phyloP scores from a whole-genome alignment of 1,140 invertebrate species.

The Chlorops oryzae region DNA sequence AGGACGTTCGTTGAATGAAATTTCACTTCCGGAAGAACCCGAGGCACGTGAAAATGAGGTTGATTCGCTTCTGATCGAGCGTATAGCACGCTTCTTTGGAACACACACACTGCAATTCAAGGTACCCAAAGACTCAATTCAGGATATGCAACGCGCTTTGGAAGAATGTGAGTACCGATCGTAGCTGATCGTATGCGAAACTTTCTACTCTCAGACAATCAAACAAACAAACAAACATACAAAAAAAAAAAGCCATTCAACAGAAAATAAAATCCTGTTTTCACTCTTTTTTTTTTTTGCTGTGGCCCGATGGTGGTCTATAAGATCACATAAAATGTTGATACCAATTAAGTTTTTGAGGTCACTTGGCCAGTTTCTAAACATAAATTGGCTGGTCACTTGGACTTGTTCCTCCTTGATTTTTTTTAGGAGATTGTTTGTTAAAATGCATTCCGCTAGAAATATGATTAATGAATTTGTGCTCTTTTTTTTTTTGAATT shows the following conservation, averaged over 20 bases:
- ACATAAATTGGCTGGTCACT: too few relatives aligned
- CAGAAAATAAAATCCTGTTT: constrained; percentile 2
- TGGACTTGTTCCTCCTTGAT: too few relatives aligned
- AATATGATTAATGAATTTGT: too few relatives aligned
- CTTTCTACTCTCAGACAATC: not conserved
- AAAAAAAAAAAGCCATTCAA: not conserved
- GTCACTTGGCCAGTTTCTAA: too few relatives aligned
- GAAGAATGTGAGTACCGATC: constrained; percentile 54
- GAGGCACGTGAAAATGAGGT: constrained; percentile 68
- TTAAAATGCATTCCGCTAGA: too few relatives aligned
- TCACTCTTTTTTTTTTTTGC: too few relatives aligned
- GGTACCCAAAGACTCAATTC: constrained; percentile 61
- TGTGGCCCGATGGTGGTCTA: too few relatives aligned
- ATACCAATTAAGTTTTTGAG: too few relatives aligned
- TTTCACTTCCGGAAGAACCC: constrained; percentile 59
- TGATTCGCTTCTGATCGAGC: constrained; percentile 67
- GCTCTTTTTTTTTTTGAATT: too few relatives aligned
- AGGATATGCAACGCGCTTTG: constrained; percentile 61
- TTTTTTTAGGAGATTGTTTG: too few relatives aligned
- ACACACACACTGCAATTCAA: constrained; percentile 73
- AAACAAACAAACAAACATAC: not conserved
- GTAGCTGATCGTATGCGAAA: not conserved
- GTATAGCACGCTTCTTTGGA: constrained; percentile 66
- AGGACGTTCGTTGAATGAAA: constrained; percentile 50
- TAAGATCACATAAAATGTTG: too few relatives aligned